These are phyloP conservation scores for Drosophila siamana DNA, from an alignment of 2,888 invertebrate species.

Conservation along the genomic window DNA sequence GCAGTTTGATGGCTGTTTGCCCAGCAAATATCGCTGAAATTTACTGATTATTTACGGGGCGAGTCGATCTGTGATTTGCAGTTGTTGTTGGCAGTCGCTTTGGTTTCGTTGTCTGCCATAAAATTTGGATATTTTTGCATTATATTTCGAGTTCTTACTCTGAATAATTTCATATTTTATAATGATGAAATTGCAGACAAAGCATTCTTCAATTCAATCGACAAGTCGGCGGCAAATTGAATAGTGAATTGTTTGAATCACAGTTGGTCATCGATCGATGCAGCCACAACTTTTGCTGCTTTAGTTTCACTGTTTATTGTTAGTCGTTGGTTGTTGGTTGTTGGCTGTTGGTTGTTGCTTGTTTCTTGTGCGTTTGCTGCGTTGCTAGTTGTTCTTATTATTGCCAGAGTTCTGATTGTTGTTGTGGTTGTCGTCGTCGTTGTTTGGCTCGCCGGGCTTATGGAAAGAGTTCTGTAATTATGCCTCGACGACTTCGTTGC, in stretches of 20 bases:
- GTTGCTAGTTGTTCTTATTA: constrained; percentile 11
- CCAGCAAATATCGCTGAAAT: too few species aligned
- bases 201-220: constrained; percentile 1
- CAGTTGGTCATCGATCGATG: constrained; percentile 28
- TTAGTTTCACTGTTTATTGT: too few species aligned
- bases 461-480: constrained; percentile 55
- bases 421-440: constrained; percentile 19
- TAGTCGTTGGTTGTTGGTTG: neutral
- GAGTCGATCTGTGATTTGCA: too few species aligned
- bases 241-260: constrained; percentile 1
- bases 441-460: constrained; percentile 24
- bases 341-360: constrained; percentile 17
- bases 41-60: too few species aligned
- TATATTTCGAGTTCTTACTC: too few species aligned
- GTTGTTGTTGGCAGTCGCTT: too few species aligned
- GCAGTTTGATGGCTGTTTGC: too few species aligned
- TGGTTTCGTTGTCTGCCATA: too few species aligned
- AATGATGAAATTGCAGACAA: too few species aligned
- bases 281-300: constrained; percentile 12
- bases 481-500: constrained; percentile 38
- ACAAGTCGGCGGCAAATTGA: neutral
- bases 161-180: too few species aligned
- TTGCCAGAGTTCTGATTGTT: constrained; percentile 18
- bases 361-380: neutral
- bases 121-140: neutral